Evolutionary conservation across 2,797 vertebrate species (phyloP).

Genomic region (Eremophila alpestris): DNA sequence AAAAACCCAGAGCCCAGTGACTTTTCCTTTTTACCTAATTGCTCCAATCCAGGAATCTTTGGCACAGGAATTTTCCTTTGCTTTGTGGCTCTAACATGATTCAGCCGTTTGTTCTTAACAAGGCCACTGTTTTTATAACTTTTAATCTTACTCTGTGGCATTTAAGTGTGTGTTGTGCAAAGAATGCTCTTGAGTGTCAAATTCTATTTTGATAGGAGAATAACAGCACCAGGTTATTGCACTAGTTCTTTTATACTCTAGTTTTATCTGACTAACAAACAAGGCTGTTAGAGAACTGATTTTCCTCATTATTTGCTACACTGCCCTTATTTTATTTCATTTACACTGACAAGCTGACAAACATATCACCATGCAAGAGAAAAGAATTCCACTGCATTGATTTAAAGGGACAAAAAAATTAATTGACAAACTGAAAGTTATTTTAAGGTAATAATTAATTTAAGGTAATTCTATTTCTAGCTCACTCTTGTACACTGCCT

Average conservation of each 20-base stretch:
- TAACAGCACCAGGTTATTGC: not conserved
- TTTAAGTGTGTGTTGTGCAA: not conserved
- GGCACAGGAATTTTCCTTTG: slow-evolving; percentile 17
- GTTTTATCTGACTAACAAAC: not conserved
- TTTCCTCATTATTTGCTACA: not conserved
- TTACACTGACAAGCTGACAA: not conserved
- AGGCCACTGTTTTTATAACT: not conserved
- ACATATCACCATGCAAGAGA: not conserved
- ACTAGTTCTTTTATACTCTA: not conserved
- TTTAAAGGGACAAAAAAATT: not conserved
- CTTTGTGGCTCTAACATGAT: not conserved
- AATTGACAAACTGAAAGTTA: not conserved
- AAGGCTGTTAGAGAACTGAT: not conserved
- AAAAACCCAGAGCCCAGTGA: slow-evolving; percentile 21
- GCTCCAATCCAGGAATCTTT: slow-evolving; percentile 48
- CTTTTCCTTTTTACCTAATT: not conserved
- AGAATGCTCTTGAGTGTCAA: not conserved
- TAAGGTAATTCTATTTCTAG: not conserved
- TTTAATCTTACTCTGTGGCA: not conserved
- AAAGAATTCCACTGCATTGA: not conserved
- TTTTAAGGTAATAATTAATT: not conserved
- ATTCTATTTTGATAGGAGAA: not conserved
- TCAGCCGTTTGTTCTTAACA: not conserved
- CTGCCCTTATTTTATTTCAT: not conserved
- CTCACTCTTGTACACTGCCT: not conserved